Evolutionary conservation across 2,797 vertebrate genomes (phyloP).

Genomic region (Syncerus caffer): DNA sequence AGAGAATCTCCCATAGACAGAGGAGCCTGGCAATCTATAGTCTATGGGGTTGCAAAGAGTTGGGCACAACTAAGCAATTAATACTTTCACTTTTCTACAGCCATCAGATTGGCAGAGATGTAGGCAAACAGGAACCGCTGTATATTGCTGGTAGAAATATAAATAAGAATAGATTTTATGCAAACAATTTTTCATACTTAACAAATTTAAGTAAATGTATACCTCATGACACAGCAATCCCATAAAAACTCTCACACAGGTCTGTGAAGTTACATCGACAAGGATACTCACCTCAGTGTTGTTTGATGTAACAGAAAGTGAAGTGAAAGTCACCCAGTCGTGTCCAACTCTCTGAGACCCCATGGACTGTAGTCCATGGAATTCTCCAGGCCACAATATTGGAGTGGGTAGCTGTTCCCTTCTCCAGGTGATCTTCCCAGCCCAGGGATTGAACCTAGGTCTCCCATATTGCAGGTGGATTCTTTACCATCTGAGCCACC

Average conservation of each 20-base stretch:
- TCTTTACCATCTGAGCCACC: background rate
- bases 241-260: background rate
- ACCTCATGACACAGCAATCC: background rate
- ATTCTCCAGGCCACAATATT: background rate
- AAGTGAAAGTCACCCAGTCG: background rate
- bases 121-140: background rate
- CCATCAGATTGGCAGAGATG: background rate
- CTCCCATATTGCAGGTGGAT: background rate
- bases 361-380: background rate
- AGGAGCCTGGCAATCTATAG: background rate
- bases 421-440: background rate
- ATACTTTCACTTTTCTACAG: background rate
- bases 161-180: background rate
- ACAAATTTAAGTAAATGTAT: slow-evolving; percentile 3
- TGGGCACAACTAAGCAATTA: background rate
- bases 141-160: background rate
- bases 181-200: background rate
- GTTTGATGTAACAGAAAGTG: background rate
- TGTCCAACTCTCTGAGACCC: background rate
- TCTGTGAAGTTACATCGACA: background rate
- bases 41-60: background rate
- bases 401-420: background rate
- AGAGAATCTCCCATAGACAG: background rate
- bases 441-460: background rate
- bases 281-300: background rate